phyloP scores from a whole-genome alignment of 2,888 invertebrate species.

The Terebella lapidaria region DNA sequence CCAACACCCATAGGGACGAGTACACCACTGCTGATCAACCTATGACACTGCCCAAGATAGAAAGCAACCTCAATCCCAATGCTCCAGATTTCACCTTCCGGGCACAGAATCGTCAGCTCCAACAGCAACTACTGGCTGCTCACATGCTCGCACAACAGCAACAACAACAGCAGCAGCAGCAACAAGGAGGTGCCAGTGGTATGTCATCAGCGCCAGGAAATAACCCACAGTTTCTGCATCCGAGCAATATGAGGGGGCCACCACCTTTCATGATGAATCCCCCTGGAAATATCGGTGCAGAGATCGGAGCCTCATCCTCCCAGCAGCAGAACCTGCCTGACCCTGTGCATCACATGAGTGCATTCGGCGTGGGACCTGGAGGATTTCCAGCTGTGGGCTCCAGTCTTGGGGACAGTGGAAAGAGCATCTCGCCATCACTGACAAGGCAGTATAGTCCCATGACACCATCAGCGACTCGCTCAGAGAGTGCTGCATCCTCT shows the following conservation, averaged over 20 bases:
- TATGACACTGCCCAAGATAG: slow-evolving; percentile 52
- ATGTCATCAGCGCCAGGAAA: not conserved
- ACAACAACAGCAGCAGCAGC: slow-evolving; percentile 2
- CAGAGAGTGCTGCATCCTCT: slow-evolving; percentile 1
- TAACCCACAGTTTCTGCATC: not conserved
- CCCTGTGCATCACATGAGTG: not conserved
- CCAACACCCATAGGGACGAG: slow-evolving; percentile 33
- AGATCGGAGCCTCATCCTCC: too few species aligned
- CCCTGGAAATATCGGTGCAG: not conserved
- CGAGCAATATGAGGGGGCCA: not conserved
- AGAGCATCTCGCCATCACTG: not conserved
- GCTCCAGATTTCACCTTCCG: slow-evolving; percentile 67
- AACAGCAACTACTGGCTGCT: not conserved
- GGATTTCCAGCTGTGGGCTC: not conserved
- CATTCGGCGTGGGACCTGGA: not conserved
- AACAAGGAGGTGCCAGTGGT: not conserved
- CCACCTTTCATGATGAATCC: not conserved
- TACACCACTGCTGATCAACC: slow-evolving; percentile 48
- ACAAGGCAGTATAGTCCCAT: slow-evolving; percentile 1
- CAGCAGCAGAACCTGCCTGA: not conserved
- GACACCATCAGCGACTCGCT: not conserved
- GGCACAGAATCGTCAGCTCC: not conserved
- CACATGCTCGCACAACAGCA: not conserved
- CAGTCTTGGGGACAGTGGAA: not conserved
- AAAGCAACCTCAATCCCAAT: slow-evolving; percentile 69